Percentiles rank a stretch among this genome's conserved stretches.
Evolutionary conservation across 1,140 invertebrate genomes (phyloP).

Genomic region (Mamestra configurata): DNA sequence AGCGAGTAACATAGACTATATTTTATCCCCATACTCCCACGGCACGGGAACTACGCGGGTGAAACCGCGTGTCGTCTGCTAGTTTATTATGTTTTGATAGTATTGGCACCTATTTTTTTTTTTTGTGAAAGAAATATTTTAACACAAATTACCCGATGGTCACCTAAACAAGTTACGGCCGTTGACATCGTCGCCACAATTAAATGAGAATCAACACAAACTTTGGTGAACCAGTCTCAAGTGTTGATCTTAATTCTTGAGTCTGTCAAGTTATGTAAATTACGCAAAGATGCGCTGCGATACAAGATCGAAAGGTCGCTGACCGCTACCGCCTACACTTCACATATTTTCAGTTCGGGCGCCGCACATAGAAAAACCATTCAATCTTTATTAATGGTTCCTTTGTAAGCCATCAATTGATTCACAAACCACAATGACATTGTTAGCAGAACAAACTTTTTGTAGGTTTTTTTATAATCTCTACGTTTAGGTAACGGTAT

Average conservation of each 20-base stretch:
- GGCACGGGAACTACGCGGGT: no score
- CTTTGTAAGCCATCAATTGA: constrained; percentile 54
- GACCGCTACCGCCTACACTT: constrained; percentile 72
- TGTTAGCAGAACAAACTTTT: constrained; percentile 29
- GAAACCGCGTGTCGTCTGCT: no score
- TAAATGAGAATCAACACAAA: constrained; percentile 72
- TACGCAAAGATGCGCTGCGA: constrained; percentile 75
- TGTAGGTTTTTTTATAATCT: constrained; percentile 55
- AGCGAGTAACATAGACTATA: no score
- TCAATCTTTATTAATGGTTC: constrained; percentile 55
- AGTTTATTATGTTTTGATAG: neutral
- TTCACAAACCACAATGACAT: constrained; percentile 43
- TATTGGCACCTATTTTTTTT: neutral
- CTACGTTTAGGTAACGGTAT: constrained; percentile 61
- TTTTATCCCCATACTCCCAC: no score
- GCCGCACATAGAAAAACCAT: constrained; percentile 50
- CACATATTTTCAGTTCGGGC: constrained; percentile 57
- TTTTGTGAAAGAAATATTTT: constrained; percentile 3
- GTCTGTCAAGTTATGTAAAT: constrained; percentile 86
- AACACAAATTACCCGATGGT: constrained; percentile 12
- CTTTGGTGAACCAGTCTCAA: constrained; percentile 74
- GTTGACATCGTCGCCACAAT: constrained; percentile 64
- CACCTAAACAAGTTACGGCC: constrained; percentile 57
- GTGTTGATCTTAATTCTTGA: constrained; percentile 79
- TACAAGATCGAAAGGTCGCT: constrained; percentile 79